Base-by-base conservation (phyloP, 2,113 vertebrate genomes). In the Anguilla rostrata region DNA sequence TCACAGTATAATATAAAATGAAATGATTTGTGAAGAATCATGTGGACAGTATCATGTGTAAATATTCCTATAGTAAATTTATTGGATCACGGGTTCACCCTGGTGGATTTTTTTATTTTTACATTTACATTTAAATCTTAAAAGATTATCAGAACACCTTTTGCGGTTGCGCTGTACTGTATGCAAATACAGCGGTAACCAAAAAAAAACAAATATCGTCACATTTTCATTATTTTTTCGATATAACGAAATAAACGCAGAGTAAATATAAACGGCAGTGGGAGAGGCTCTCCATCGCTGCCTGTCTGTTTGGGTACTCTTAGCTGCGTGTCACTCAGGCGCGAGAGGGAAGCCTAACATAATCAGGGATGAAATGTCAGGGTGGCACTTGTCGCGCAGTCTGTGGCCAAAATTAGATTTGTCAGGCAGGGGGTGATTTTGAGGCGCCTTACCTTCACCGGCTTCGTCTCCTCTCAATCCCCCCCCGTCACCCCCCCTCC, bases 301-400 rank as follows among this genome's bases (percentile, higher is more conserved):
- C 46, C 81, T 87, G 43, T 57, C 71, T 63, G 78, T 39, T 46
- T 80, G 84, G 79, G 84, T 79, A 71, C 86, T 82, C 85, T 88
- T 60, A 29, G 46, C 53, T 66, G 40, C 53, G 11, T 63, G 86
- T 81, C 43, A 82, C 53, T 82, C 60, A 89, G 2, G 79, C 40
- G 83, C 40, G 83, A 78, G 86, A 39, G 53, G 83, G 66, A 88
- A 75, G 85, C 86, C 84, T 85, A 88, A 88, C 85, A 89, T 53
- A 88, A 88, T 90, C 81, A 88, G 41, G 83, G 85, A 87, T 85
- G 75, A 90, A 88, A 88, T 85, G 85, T 88, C 89, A 87, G 85
- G 87, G 87, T 78, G 75, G 82, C 87, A 84, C 85, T 83, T 85
- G 84, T 60, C 71, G 80, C 56, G 83, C 83, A 87, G 80, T 84